Evolutionary conservation across 2,888 invertebrate genomes (phyloP).

Genomic region (Tanytarsus gracilentus): DNA sequence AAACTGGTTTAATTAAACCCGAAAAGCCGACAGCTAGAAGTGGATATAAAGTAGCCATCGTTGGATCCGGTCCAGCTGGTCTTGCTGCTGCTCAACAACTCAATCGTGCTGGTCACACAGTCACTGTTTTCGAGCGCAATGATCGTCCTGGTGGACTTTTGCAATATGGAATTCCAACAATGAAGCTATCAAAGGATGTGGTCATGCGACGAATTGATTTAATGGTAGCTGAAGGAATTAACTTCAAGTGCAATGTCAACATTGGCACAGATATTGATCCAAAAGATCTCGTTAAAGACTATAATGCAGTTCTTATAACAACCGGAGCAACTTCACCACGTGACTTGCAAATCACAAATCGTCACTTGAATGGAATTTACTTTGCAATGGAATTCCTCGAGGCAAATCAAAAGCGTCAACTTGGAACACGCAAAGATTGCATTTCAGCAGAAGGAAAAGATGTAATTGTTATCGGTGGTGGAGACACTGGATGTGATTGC

Average conservation of each 20-base stretch:
- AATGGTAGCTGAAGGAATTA: slow-evolving; percentile 79
- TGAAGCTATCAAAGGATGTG: slow-evolving; percentile 93
- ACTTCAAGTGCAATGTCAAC: slow-evolving; percentile 71
- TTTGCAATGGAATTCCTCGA: slow-evolving; percentile 98
- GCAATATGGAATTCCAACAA: slow-evolving; percentile 97
- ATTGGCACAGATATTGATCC: slow-evolving; percentile 87
- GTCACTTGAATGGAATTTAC: slow-evolving; percentile 85
- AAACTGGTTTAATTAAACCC: slow-evolving; percentile 87
- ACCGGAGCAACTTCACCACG: slow-evolving; percentile 96
- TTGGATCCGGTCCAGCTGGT: slow-evolving; percentile 92
- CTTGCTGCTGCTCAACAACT: slow-evolving; percentile 94
- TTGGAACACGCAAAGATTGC: slow-evolving; percentile 53
- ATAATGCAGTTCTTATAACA: slow-evolving; percentile 79
- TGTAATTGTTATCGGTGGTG: slow-evolving; percentile 83
- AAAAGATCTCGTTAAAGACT: slow-evolving; percentile 55
- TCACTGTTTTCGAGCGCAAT: slow-evolving; percentile 94
- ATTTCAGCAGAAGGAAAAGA: slow-evolving; percentile 86
- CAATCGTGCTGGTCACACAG: slow-evolving; percentile 88
- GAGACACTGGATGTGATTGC: slow-evolving; percentile 94
- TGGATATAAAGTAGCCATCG: slow-evolving; percentile 75
- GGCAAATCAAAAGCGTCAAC: slow-evolving; percentile 91
- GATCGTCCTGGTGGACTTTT: slow-evolving; percentile 90
- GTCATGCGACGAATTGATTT: slow-evolving; percentile 82
- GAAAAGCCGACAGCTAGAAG: slow-evolving; percentile 66
- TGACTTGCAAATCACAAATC: slow-evolving; percentile 76